Evolutionary conservation across 2,888 invertebrate genomes (phyloP), one percentile per base, ranked within the genome.

Genomic region (Yponomeuta sedellus): DNA sequence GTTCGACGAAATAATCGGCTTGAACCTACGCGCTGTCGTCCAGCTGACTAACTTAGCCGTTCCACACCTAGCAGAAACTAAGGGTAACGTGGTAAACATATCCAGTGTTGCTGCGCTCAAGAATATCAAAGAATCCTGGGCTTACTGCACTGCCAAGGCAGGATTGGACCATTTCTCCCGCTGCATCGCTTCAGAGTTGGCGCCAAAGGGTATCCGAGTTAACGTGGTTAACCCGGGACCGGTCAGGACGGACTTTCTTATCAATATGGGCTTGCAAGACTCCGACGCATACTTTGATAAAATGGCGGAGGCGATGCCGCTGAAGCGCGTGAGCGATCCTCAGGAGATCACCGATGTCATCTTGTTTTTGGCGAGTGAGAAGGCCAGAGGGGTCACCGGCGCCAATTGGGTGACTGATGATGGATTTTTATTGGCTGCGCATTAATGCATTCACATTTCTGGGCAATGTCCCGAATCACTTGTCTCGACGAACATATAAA

Each of bases 301-400:
- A 97, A 97, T 0, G 97, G 44, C 25, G 1, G 11, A 52, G 3
- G 20, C 20, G 20, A 52, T 97, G 85, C 95, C 97, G 0, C 83
- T 98, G 61, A 95, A 96, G 28, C 91, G 96, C 65, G 92, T 94
- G 0, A 97, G 96, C 10, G 82, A 92, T 64, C 92, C 93, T 0
- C 91, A 92, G 16, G 97, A 97, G 86, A 95, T 97, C 1, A 96
- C 97, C 0, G 92, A 92, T 66, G 92, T 95, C 0, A 97, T 98
- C 70, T 93, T 94, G 12, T 98, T 96, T 81, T 88, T 98, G 67
- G 97, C 97, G 5, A 95, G 96, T 66, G 94, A 95, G 65, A 92
- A 93, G 69, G 93, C 96, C 5, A 95, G 95, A 70, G 97, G 95
- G 78, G 95, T 95, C 19, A 97, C 97, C 5, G 97, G 97, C 1